Evolutionary conservation across 2,888 invertebrate species (phyloP), one percentile per base, ranked within the genome.

Genomic region (Epistrophe eligans): DNA sequence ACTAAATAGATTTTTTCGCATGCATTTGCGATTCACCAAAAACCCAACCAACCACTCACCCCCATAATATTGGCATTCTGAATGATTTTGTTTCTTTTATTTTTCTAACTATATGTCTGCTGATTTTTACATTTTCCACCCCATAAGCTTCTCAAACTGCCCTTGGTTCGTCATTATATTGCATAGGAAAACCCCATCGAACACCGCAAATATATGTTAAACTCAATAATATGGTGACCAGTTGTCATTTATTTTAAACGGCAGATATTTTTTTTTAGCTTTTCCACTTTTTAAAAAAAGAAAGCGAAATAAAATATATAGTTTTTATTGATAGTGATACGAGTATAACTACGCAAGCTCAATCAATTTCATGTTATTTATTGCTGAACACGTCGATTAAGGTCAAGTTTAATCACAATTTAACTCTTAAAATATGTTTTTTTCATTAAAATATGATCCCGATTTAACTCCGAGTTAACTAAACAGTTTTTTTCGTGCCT

Each of bases 101-200:
- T 57, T 83, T 83, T 10, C 43, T 4, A 62, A 13, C 57, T 60
- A 9, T 52, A 9, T 55, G 67, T 74, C 45, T 80, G 79, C 71
- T 71, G 71, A 84, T 72, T 84, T 73, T 83, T 24, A 45, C 52
- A 70, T 67, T 67, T 79, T 38, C 45, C 67, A 77, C 77, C 81
- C 72, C 57, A 62, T 62, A 52, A 70, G 50, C 74, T 60, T 48
- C 57, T 48, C 62, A 62, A 45, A 52, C 40, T 35, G 43, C 72
- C 72, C 72, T 79, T 71, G 70, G 72, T 52, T 62, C 50, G 58
- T 38, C 58, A 77, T 40, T 77, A 55, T n/a, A 24, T 24, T 11
- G 11, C 1, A 40, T 57, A 32, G 72, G 72, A 55, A 72, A 58
- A 48, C 58, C 72, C 72, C 66, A 48, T 35, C 8, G 24, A 35